Conservation (phyloP, 2,113 vertebrate genomes). For the Dissostichus mawsoni region DNA sequence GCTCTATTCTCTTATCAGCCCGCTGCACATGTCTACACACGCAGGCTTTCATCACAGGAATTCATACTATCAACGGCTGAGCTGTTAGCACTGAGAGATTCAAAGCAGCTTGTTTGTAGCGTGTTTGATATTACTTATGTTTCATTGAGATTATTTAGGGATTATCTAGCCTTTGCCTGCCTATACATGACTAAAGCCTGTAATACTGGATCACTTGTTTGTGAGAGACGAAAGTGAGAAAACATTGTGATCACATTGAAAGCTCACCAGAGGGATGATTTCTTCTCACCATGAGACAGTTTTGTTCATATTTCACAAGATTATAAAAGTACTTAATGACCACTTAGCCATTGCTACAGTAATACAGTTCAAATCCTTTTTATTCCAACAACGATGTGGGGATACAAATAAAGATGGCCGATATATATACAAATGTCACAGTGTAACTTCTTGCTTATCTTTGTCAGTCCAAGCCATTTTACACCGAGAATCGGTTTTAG, state of each 20-base stretch:
- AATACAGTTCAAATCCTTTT: constrained; percentile 31
- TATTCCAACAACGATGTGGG: constrained; percentile 13
- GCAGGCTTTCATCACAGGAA: constrained; percentile 56
- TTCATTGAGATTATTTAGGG: background rate
- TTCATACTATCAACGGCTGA: constrained; percentile 35
- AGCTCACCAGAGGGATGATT: constrained; percentile 12
- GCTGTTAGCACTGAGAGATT: background rate
- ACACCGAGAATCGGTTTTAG: constrained; percentile 4
- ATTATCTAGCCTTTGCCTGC: constrained; percentile 15
- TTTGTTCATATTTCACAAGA: constrained; percentile 20
- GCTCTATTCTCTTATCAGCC: constrained; percentile 67
- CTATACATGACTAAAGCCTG: background rate
- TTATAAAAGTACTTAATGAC: background rate
- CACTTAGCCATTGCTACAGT: background rate
- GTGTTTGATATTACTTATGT: constrained; percentile 19
- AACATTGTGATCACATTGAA: constrained; percentile 4
- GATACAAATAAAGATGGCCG: background rate
- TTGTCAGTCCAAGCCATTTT: background rate
- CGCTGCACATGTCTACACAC: constrained; percentile 52
- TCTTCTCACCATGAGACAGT: constrained; percentile 13
- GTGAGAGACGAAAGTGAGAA: constrained; percentile 7
- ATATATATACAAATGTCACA: constrained; percentile 18
- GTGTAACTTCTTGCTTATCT: background rate
- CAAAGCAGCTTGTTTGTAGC: constrained; percentile 8
- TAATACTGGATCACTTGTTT: constrained; percentile 18